Percentiles rank a stretch among this genome's conserved stretches.
Conservation (phyloP, 2,888 invertebrate genomes). For the Rhagium mordax region DNA sequence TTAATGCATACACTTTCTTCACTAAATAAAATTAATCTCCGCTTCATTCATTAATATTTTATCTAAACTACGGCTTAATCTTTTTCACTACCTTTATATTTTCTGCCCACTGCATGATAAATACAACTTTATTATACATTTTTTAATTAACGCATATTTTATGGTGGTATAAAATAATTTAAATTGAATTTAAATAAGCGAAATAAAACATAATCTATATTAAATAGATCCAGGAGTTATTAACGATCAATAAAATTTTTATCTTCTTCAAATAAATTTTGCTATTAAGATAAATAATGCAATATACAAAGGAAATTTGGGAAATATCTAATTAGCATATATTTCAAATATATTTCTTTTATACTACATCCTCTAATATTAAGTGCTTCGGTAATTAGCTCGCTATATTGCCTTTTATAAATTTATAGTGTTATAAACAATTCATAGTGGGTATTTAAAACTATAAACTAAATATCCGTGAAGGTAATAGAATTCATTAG, state of each 20-base stretch:
- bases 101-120: background rate
- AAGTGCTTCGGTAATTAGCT: conserved; percentile 1
- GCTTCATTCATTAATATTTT: background rate
- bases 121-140: background rate
- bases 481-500: background rate
- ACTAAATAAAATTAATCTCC: background rate
- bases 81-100: background rate
- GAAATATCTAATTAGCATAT: conserved; percentile 20
- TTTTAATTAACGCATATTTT: conserved; percentile 11
- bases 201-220: conserved; percentile 16
- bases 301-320: conserved; percentile 17
- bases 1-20: background rate
- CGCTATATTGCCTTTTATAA: conserved; percentile 22
- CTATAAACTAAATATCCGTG: background rate
- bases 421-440: conserved; percentile 24
- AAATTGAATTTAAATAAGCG: conserved; percentile 27
- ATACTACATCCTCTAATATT: background rate
- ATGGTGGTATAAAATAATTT: conserved; percentile 14
- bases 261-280: conserved; percentile 8
- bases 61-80: background rate
- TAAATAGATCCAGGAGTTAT: conserved; percentile 18
- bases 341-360: conserved; percentile 18
- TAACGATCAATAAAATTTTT: conserved; percentile 31
- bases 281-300: conserved; percentile 6
- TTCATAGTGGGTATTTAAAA: background rate